Evolutionary conservation across 2,797 vertebrate species (phyloP).

Genomic region (Alcedo quadribrachys): DNA sequence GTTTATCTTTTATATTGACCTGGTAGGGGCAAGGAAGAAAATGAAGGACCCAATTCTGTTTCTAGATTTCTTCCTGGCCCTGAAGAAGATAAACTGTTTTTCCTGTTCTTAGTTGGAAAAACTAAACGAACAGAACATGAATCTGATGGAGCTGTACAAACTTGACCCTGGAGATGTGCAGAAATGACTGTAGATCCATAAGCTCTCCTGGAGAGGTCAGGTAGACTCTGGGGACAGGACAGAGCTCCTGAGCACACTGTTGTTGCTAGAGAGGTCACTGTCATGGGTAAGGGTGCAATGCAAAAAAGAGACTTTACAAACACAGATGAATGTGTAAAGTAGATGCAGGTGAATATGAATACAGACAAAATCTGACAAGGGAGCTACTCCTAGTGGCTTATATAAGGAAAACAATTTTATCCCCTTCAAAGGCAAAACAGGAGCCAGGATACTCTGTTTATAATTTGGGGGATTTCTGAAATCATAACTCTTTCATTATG

Average conservation of each 20-base stretch:
- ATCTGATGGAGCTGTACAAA: neutral
- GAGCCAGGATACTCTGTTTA: constrained; percentile 45
- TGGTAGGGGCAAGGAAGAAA: neutral
- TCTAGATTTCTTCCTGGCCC: neutral
- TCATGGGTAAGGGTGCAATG: neutral
- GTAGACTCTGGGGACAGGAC: neutral
- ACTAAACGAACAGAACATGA: neutral
- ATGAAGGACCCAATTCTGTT: neutral
- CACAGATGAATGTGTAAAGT: neutral
- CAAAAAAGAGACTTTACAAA: neutral
- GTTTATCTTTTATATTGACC: neutral
- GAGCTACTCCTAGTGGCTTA: constrained; percentile 13
- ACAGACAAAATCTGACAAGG: neutral
- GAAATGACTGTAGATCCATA: neutral
- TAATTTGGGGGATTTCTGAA: constrained; percentile 77
- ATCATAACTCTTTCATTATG: constrained; percentile 72
- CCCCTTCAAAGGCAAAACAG: constrained; percentile 53
- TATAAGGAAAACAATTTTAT: constrained; percentile 20
- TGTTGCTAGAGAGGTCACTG: neutral
- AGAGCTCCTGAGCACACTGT: neutral
- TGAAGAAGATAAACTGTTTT: neutral
- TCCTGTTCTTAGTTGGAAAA: neutral
- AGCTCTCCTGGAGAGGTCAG: neutral
- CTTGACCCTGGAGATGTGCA: neutral
- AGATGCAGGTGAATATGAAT: neutral